Conservation (phyloP, 1,140 invertebrate genomes). For the Dolichoris vasculosae region DNA sequence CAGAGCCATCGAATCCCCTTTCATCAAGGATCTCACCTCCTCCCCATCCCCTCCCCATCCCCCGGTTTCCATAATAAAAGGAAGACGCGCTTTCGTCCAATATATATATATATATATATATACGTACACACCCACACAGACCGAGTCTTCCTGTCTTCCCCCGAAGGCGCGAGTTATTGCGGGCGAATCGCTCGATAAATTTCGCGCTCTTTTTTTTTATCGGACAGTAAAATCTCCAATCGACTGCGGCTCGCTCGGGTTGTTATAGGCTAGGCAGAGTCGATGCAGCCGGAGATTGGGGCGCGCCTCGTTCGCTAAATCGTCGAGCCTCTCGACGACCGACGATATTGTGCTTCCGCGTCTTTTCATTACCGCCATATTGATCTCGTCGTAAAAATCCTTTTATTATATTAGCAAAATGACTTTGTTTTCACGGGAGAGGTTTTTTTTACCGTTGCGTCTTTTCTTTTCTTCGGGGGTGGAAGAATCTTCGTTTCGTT, state of each 20-base stretch:
- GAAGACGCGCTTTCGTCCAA: no score
- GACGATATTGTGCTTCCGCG: slow-evolving; percentile 19
- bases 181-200: background rate
- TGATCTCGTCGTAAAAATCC: slow-evolving; percentile 9
- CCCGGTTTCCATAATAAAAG: slow-evolving; percentile 29
- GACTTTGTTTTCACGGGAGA: slow-evolving; percentile 2
- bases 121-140: background rate
- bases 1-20: background rate
- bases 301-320: slow-evolving; percentile 34
- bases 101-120: background rate
- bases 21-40: background rate
- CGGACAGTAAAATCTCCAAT: slow-evolving; percentile 37
- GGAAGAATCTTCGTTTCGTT: no score
- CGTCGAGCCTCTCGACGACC: slow-evolving; percentile 11
- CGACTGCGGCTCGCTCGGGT: background rate
- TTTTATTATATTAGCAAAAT: slow-evolving; percentile 41
- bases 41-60: slow-evolving; percentile 2
- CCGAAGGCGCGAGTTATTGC: slow-evolving; percentile 21
- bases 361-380: slow-evolving; percentile 41
- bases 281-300: slow-evolving; percentile 22
- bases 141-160: background rate
- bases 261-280: background rate
- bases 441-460: background rate
- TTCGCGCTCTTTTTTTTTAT: slow-evolving; percentile 23
- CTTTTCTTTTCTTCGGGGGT: no score